These are phyloP conservation scores for Arremon brunneinucha DNA, from an alignment of 2,797 vertebrate species.

Conservation along the genomic window DNA sequence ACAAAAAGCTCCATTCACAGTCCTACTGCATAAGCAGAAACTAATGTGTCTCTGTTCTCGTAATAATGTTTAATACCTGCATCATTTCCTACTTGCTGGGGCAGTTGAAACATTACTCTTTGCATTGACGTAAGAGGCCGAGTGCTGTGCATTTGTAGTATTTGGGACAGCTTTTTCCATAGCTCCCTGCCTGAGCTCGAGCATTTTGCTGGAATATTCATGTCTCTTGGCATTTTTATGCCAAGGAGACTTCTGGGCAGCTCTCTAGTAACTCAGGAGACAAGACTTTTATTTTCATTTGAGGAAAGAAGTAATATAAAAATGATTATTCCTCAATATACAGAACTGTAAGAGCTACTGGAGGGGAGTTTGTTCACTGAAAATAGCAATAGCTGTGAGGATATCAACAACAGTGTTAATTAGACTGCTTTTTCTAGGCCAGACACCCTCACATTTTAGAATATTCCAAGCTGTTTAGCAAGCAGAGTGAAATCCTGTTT, in stretches of 20 bases:
- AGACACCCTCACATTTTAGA: background rate
- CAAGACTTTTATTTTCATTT: background rate
- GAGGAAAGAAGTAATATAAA: background rate
- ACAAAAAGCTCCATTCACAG: conserved; percentile 64
- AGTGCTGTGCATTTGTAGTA: conserved; percentile 21
- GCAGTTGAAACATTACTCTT: conserved; percentile 50
- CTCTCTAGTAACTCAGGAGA: background rate
- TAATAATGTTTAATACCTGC: conserved; percentile 68
- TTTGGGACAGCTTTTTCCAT: conserved; percentile 44
- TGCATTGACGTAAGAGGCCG: conserved; percentile 48
- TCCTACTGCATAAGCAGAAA: conserved; percentile 49
- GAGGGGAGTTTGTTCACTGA: background rate
- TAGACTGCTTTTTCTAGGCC: background rate
- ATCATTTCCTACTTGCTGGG: conserved; percentile 62
- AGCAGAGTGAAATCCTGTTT: conserved; percentile 25
- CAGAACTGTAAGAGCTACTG: background rate
- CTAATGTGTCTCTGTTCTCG: conserved; percentile 59
- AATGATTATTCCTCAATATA: background rate
- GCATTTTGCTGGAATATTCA: background rate
- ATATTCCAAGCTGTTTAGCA: background rate
- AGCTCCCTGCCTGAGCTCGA: background rate
- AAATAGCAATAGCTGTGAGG: background rate
- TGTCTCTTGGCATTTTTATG: background rate
- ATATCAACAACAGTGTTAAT: background rate
- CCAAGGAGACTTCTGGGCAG: conserved; percentile 10